Percentiles rank a stretch among this genome's conserved stretches.
Evolutionary conservation across 2,797 vertebrate species (phyloP).

Genomic region (Sebastes vulpes): DNA sequence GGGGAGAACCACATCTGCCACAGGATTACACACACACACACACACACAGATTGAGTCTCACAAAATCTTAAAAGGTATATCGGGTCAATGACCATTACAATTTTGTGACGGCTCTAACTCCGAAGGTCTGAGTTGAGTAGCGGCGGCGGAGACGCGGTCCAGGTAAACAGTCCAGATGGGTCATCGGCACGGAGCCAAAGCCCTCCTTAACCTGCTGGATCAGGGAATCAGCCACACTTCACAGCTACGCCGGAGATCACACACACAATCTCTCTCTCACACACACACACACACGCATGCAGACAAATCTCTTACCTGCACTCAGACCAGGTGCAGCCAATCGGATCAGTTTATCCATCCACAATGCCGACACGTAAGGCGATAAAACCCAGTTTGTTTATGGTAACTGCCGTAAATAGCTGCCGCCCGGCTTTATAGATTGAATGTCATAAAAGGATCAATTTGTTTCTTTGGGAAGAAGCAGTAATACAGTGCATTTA

Average conservation of each 20-base stretch:
- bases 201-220: constrained; percentile 78
- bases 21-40: constrained; percentile 27
- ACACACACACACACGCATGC: neutral
- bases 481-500: constrained; percentile 72
- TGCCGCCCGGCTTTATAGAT: constrained; percentile 47
- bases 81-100: constrained; percentile 50
- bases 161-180: constrained; percentile 69
- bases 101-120: constrained; percentile 48
- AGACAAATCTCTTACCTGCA: neutral
- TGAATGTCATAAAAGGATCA: constrained; percentile 68
- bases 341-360: constrained; percentile 13
- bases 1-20: constrained; percentile 40
- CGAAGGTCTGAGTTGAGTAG: constrained; percentile 33
- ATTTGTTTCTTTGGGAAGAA: constrained; percentile 74
- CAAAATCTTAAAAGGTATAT: constrained; percentile 26
- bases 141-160: constrained; percentile 31
- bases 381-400: constrained; percentile 49
- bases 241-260: constrained; percentile 48
- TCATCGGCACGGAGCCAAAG: constrained; percentile 69
- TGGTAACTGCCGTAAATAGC: constrained; percentile 27
- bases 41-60: neutral
- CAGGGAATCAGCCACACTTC: constrained; percentile 61
- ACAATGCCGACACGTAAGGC: constrained; percentile 9
- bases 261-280: constrained; percentile 28
- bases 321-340: constrained; percentile 27